These are phyloP conservation scores for Acestrorhynchus altus DNA, from an alignment of 2,797 vertebrate genomes.

Conservation along the genomic window DNA sequence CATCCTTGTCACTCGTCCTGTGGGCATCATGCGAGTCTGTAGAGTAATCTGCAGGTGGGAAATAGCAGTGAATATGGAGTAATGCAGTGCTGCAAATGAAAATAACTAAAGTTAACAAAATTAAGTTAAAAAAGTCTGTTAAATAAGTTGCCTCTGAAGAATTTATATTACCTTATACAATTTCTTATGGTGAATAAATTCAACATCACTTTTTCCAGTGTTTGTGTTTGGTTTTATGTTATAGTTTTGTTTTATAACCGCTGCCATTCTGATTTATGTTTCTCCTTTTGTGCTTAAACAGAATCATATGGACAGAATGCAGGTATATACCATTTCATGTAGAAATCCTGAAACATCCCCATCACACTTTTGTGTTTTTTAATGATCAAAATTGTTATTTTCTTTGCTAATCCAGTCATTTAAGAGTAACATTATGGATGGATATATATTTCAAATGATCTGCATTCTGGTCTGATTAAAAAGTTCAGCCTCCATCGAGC, in stretches of 20 bases:
- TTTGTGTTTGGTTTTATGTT: slow-evolving; percentile 22
- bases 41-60: too few relatives aligned
- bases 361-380: background rate
- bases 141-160: too few relatives aligned
- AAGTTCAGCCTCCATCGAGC: background rate
- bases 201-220: background rate
- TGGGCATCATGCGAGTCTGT: too few relatives aligned
- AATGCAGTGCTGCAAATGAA: too few relatives aligned
- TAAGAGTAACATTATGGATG: background rate
- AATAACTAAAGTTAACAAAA: too few relatives aligned
- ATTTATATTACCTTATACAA: too few relatives aligned
- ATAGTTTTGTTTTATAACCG: slow-evolving; percentile 9
- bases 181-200: too few relatives aligned
- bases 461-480: background rate
- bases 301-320: slow-evolving; percentile 90
- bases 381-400: background rate
- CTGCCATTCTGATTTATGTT: slow-evolving; percentile 33
- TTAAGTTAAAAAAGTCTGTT: too few relatives aligned
- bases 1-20: too few relatives aligned
- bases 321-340: slow-evolving; percentile 81
- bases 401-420: background rate
- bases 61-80: too few relatives aligned
- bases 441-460: background rate
- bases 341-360: slow-evolving; percentile 1
- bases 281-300: slow-evolving; percentile 74